Percentiles rank a stretch among this genome's conserved stretches.
phyloP scores from a whole-genome alignment of 2,888 invertebrate genomes.

The Chaetogeoica ovagalla region DNA sequence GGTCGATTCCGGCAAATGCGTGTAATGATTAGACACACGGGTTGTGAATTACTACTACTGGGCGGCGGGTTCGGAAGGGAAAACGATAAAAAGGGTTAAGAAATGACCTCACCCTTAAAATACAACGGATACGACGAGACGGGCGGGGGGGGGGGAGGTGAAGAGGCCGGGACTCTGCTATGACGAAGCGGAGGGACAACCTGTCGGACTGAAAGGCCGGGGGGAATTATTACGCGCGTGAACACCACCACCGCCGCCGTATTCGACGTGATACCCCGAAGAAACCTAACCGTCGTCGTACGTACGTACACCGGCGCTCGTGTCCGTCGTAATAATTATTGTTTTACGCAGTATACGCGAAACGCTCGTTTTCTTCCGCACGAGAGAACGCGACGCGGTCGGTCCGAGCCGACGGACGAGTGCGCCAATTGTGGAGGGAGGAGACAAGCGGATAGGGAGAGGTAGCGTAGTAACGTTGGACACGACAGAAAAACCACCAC shows the following conservation, averaged over 20 bases:
- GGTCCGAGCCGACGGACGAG: too few relatives aligned
- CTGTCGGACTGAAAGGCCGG: constrained; percentile 43
- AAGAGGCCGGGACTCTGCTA: background rate
- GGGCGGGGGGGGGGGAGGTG: too few relatives aligned
- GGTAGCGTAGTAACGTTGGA: too few relatives aligned
- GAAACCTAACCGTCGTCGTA: background rate
- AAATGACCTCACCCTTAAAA: constrained; percentile 39
- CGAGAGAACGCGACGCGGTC: too few relatives aligned
- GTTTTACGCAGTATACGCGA: background rate
- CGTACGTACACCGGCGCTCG: too few relatives aligned
- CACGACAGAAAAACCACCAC: constrained; percentile 27
- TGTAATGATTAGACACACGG: constrained; percentile 15
- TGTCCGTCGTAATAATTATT: constrained; percentile 3
- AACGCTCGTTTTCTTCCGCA: too few relatives aligned
- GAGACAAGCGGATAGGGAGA: background rate
- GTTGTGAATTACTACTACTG: background rate
- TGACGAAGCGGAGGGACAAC: constrained; percentile 40
- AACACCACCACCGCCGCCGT: background rate
- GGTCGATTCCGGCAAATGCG: constrained; percentile 18
- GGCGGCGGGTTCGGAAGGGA: background rate
- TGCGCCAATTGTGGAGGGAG: background rate
- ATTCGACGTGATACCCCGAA: background rate
- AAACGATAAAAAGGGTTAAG: constrained; percentile 52
- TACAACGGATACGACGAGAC: constrained; percentile 2
- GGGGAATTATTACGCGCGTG: constrained; percentile 25